phyloP scores from a whole-genome alignment of 2,888 invertebrate species.

The Agrilus biguttatus region DNA sequence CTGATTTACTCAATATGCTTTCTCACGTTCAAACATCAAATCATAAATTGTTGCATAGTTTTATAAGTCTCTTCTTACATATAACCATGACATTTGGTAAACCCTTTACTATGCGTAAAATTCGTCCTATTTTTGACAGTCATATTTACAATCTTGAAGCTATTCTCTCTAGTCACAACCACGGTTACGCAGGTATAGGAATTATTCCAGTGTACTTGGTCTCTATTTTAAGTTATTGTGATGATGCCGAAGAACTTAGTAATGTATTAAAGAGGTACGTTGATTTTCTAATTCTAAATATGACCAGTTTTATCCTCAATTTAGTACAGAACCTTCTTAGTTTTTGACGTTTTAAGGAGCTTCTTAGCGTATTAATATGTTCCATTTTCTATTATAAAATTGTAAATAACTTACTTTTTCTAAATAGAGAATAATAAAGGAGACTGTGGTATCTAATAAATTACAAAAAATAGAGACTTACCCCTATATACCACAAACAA shows the following conservation, averaged over 20 bases:
- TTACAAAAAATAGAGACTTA: no score
- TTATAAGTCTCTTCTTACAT: conserved; percentile 40
- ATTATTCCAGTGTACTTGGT: conserved; percentile 48
- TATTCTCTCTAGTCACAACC: conserved; percentile 41
- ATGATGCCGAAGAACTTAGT: conserved; percentile 33
- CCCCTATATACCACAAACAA: no score
- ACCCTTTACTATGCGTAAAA: conserved; percentile 41
- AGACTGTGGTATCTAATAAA: no score
- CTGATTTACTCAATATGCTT: conserved; percentile 40
- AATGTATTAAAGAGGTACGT: conserved; percentile 37
- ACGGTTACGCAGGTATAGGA: conserved; percentile 39
- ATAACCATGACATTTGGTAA: conserved; percentile 53
- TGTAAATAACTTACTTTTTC: no score
- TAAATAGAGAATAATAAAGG: no score
- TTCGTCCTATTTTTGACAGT: conserved; percentile 42
- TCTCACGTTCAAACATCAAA: conserved; percentile 38
- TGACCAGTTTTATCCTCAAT: no score
- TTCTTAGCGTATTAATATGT: no score
- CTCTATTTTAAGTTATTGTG: conserved; percentile 38
- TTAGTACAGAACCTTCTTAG: no score
- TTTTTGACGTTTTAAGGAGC: no score
- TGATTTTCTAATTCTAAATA: no score
- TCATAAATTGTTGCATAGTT: conserved; percentile 35
- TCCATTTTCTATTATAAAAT: no score
- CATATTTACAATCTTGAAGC: conserved; percentile 45